Base-by-base conservation (phyloP, 2,888 invertebrate species). In the Argyresthia goedartella region DNA sequence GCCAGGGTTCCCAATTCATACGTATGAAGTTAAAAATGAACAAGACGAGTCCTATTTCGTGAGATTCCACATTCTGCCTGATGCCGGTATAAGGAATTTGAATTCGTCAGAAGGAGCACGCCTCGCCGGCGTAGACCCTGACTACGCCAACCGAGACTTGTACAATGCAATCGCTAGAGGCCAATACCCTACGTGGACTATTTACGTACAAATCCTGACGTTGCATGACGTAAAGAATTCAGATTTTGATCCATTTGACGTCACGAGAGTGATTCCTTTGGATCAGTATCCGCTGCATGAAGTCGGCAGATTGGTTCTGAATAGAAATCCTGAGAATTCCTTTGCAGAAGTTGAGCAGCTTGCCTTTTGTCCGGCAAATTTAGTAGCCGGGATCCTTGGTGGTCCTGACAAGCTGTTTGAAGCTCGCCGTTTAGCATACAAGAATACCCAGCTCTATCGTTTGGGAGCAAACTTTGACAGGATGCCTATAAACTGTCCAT, bases 401-500 rank as follows among this genome's bases (percentile, higher is more conserved):
- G 94, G 94, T 35, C 95, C 95, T 0, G 97, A 97, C 71, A 96
- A 95, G 76, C 92, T 97, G 90, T 89, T 97, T 53, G 90, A 93
- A 73, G 95, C 93, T 8, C 91, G 96, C 54, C 86, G 95, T 0
- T 93, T 95, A 69, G 89, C 94, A 0, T 96, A 99, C 69, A 90
- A 92, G 1, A 97, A 98, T 73, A 95, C 98, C 0, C 97, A 98
- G 65, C 62, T 73, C 53, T 75, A 90, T 89, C 14, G 98, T 92
- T 78, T 99, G 62, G 98, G 98, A 8, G 88, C 93, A 7, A 99
- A 99, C 84, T 94, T 93, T 71, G 88, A 93, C 57, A 96, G 95
- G 69, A 88, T 99, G 42, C 95, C 97, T 0, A 96, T 98, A 33
- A 99, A 98, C 77, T 97, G 97, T 73, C 98, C 98, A 0, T 93